Evolutionary conservation across 2,113 vertebrate genomes (phyloP).

Genomic region (Antidorcas marsupialis): DNA sequence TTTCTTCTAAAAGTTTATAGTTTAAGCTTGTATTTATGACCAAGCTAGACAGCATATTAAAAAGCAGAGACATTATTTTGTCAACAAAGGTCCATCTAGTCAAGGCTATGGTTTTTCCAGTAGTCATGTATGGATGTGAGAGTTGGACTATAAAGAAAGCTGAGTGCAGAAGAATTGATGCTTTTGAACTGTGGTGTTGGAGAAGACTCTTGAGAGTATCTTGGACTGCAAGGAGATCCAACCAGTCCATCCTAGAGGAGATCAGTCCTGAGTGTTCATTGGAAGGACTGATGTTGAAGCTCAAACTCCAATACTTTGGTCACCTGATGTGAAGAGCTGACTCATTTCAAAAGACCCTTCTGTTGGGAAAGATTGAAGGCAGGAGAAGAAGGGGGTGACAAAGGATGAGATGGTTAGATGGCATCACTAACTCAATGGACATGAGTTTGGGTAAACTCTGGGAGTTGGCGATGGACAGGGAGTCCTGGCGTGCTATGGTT

Average conservation of each 20-base stretch:
- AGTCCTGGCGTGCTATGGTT: fast-evolving
- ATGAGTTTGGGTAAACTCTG: not conserved
- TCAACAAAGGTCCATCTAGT: not conserved
- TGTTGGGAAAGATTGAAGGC: not conserved
- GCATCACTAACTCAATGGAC: not conserved
- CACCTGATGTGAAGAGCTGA: not conserved
- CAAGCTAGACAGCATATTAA: not conserved
- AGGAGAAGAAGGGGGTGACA: not conserved
- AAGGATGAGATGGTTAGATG: not conserved
- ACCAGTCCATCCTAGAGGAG: not conserved
- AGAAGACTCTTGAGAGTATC: not conserved
- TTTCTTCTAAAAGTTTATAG: not conserved
- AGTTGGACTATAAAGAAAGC: not conserved
- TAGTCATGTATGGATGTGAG: not conserved
- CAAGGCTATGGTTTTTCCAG: not conserved
- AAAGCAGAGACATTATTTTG: not conserved
- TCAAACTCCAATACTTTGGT: not conserved
- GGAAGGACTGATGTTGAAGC: not conserved
- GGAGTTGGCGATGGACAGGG: not conserved
- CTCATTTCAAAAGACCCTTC: not conserved
- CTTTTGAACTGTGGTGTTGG: not conserved
- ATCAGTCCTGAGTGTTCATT: not conserved
- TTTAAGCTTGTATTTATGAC: not conserved
- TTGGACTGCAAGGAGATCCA: not conserved
- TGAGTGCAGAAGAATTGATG: not conserved